Evolutionary conservation across 2,888 invertebrate genomes (phyloP), one percentile per base, ranked within the genome.

Genomic region (Monochamus alternatus): DNA sequence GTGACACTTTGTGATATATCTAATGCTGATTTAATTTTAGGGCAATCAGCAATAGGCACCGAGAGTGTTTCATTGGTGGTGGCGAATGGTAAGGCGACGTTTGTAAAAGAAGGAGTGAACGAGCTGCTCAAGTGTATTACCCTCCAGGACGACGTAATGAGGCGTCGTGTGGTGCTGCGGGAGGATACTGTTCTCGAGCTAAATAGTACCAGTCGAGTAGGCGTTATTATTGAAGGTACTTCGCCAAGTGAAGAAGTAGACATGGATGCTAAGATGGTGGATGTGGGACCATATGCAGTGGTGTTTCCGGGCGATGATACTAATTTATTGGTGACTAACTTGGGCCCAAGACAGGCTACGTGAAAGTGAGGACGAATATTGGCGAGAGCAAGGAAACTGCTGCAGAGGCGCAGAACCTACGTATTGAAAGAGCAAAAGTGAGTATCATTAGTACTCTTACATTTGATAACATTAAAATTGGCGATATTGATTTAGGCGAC

Each of bases 11-110:
- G 67, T 67, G 67, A 67, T 58, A 67, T 67, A 22, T 43, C 67
- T 67, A 43, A 47, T 67, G 68, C 68, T 22, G 68, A 68, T 55
- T 32, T 68, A 30, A 52, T 68, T 68, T 31, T 68, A 68, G 68
- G 68, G 68, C 58, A 58, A 68, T 7, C 52, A 58, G 68, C 68
- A 55, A 58, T 68, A 58, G n/a, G 32, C 10, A 5, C 5, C 2
- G n/a, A 5, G 58, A 58, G 58, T 22, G 68, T 68, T 38, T 2
- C 14, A 44, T 3, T 65, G 52, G 47, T n/a, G 22, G 65, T 44
- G 44, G 9, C 5, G 22, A 44, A 14, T 9, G 65, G 65, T 12
- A 65, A 65, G 65, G 65, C 44, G 52, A 10, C 5, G 5, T 65
- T 65, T 9, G 5, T 8, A 4, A 14, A 52, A 10, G 65, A 65